Percentiles rank a stretch among this genome's conserved stretches.
phyloP scores from a whole-genome alignment of 2,797 vertebrate species.

The Lateolabrax maculatus region DNA sequence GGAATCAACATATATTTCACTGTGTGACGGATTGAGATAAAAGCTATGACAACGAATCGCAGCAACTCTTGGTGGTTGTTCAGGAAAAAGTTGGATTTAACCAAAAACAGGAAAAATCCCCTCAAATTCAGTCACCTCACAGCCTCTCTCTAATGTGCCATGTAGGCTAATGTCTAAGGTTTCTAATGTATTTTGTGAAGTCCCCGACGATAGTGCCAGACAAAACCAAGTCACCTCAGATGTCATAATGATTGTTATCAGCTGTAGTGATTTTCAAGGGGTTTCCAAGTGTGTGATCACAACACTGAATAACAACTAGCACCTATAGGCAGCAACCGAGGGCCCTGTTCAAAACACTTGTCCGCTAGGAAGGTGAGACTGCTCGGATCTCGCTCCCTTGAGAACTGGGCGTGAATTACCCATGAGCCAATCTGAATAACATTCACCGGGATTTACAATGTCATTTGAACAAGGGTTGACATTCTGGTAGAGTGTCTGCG shows the following conservation, averaged over 20 bases:
- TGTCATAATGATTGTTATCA: slow-evolving; percentile 52
- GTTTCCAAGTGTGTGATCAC: slow-evolving; percentile 21
- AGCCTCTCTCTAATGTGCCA: slow-evolving; percentile 12
- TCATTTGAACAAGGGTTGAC: slow-evolving; percentile 74
- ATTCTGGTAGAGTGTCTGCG: slow-evolving; percentile 63
- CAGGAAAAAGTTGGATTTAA: background rate
- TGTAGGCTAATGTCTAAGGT: slow-evolving; percentile 11
- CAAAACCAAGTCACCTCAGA: slow-evolving; percentile 41
- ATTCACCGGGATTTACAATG: slow-evolving; percentile 76
- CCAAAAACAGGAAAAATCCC: background rate
- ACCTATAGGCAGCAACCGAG: slow-evolving; percentile 28
- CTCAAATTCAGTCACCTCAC: slow-evolving; percentile 5
- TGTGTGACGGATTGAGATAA: slow-evolving; percentile 3
- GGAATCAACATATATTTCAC: slow-evolving; percentile 32
- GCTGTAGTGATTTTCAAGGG: slow-evolving; percentile 30
- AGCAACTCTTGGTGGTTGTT: background rate
- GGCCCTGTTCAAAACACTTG: slow-evolving; percentile 44
- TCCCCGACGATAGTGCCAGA: slow-evolving; percentile 7
- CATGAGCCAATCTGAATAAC: slow-evolving; percentile 80
- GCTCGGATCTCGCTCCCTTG: slow-evolving; percentile 63
- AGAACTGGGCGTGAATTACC: slow-evolving; percentile 72
- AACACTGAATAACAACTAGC: slow-evolving; percentile 44
- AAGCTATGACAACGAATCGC: background rate
- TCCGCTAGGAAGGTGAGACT: slow-evolving; percentile 67
- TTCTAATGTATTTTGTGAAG: slow-evolving; percentile 22